A percentile compares a stretch with the other conserved stretches of the same genome.
Evolutionary conservation across 2,797 vertebrate species (phyloP).

Genomic region (Acanthopagrus latus): DNA sequence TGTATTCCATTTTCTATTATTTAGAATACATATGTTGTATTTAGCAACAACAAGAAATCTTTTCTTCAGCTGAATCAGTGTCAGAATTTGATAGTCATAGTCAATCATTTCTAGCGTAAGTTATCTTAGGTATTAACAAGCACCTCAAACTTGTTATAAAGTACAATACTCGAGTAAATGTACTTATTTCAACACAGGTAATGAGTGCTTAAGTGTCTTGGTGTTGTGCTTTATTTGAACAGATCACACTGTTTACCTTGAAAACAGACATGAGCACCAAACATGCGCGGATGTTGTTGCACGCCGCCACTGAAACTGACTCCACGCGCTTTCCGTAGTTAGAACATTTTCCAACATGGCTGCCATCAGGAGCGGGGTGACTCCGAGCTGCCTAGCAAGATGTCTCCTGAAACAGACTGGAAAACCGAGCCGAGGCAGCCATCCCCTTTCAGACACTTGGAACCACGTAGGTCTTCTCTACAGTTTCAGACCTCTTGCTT

Average conservation of each 20-base stretch:
- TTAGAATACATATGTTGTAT: too few species aligned
- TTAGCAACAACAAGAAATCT: too few species aligned
- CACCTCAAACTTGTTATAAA: too few species aligned
- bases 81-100: too few species aligned
- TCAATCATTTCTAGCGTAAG: too few species aligned
- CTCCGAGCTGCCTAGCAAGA: constrained; percentile 69
- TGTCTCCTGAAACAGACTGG: constrained; percentile 74
- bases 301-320: constrained; percentile 26
- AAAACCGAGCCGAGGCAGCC: constrained; percentile 48
- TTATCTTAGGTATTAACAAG: too few species aligned
- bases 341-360: constrained; percentile 74
- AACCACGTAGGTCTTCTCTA: constrained; percentile 69
- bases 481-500: rapidly evolving
- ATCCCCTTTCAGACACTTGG: constrained; percentile 11
- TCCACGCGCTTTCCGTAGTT: constrained; percentile 63
- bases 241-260: not conserved
- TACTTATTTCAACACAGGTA: not conserved
- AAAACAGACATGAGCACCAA: not conserved
- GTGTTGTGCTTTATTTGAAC: not conserved
- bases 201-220: too few species aligned
- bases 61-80: too few species aligned
- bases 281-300: not conserved
- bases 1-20: too few species aligned
- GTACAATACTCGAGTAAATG: too few species aligned
- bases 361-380: constrained; percentile 80